These are phyloP conservation scores for Anguilla marmorata DNA, from an alignment of 2,797 vertebrate genomes.

Conservation along the genomic window DNA sequence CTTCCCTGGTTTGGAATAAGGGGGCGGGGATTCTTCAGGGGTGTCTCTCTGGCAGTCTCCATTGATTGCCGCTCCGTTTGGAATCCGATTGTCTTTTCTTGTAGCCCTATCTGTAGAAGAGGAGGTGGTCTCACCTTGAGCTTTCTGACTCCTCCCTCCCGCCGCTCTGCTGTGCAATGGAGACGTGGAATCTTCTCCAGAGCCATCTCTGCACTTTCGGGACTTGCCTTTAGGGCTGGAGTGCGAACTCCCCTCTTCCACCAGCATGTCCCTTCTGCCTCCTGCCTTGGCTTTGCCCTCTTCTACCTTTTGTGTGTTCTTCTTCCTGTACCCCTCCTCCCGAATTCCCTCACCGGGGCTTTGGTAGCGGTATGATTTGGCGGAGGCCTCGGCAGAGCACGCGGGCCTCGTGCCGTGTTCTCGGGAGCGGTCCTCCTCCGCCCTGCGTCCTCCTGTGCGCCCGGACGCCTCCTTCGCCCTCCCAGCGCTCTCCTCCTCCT, in stretches of 20 bases:
- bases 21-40: not conserved
- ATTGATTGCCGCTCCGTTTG: conserved; percentile 14
- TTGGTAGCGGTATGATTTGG: not conserved
- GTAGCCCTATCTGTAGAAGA: not conserved
- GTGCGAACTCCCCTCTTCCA: conserved; percentile 25
- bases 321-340: not conserved
- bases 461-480: not conserved
- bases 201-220: conserved; percentile 39
- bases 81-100: conserved; percentile 17
- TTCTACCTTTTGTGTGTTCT: not conserved
- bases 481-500: conserved; percentile 56
- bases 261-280: not conserved
- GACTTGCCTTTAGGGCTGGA: conserved; percentile 49
- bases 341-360: not conserved
- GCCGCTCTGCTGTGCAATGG: not conserved
- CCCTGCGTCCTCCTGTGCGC: not conserved
- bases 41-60: conserved; percentile 6
- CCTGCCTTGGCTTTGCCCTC: not conserved
- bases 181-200: not conserved
- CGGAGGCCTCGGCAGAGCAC: not conserved
- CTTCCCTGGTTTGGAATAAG: not conserved
- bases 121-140: not conserved
- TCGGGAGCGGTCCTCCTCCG: not conserved
- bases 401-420: not conserved
- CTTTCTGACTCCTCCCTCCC: conserved; percentile 6